These are phyloP conservation scores for Streptopelia turtur DNA, from an alignment of 2,797 vertebrate genomes.

Conservation along the genomic window DNA sequence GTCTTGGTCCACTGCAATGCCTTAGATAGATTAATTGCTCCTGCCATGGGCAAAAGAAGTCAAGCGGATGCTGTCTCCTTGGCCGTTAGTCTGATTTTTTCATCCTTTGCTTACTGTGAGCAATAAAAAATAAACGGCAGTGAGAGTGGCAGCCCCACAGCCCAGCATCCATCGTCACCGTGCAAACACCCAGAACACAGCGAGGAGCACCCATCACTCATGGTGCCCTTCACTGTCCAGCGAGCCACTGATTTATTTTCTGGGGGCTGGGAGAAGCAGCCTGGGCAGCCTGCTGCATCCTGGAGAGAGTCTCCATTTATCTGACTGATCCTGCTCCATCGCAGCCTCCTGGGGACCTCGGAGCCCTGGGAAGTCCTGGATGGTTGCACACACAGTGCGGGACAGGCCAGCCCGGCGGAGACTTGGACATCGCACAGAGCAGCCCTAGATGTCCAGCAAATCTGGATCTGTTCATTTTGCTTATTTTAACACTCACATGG, in stretches of 20 bases:
- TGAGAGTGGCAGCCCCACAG: not conserved
- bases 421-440: accelerated
- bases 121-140: not conserved
- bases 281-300: not conserved
- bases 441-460: not conserved
- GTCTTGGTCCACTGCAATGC: accelerated
- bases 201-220: not conserved
- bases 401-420: not conserved
- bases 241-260: not conserved
- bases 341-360: not conserved
- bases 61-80: not conserved
- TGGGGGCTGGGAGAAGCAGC: not conserved
- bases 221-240: slow-evolving; percentile 29
- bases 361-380: not conserved
- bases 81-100: slow-evolving; percentile 10
- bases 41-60: not conserved
- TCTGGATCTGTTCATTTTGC: not conserved
- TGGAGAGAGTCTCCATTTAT: not conserved
- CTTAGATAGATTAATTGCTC: not conserved
- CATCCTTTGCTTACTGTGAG: not conserved
- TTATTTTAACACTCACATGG: not conserved
- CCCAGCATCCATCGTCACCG: not conserved
- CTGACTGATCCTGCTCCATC: not conserved
- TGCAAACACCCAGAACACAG: not conserved
- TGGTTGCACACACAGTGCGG: accelerated